These are phyloP conservation scores for Chydorus sphaericus DNA, from an alignment of 2,888 invertebrate species.

Conservation along the genomic window DNA sequence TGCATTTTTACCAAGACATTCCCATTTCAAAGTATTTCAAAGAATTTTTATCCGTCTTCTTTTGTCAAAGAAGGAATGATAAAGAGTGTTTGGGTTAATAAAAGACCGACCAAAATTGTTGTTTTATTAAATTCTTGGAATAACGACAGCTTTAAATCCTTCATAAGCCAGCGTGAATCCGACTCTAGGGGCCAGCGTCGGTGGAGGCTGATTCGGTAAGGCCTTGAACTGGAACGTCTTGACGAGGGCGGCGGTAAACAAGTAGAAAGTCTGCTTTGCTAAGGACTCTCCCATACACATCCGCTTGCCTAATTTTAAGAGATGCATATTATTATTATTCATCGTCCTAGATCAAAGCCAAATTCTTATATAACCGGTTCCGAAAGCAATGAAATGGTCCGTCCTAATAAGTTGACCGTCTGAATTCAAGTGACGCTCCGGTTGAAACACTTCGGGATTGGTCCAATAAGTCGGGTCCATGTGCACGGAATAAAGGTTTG, in stretches of 20 bases:
- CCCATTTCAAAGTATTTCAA: no score
- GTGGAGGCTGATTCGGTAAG: slow-evolving; percentile 13
- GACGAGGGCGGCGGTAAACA: slow-evolving; percentile 18
- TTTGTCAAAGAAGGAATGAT: no score
- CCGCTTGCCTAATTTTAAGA: slow-evolving; percentile 17
- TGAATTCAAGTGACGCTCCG: slow-evolving; percentile 21
- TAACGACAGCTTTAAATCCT: not conserved
- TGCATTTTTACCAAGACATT: no score
- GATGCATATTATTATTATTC: not conserved
- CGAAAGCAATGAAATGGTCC: no score
- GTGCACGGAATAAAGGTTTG: slow-evolving; percentile 20
- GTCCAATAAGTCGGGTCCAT: slow-evolving; percentile 21
- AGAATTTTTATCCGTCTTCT: no score
- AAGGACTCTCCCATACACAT: slow-evolving; percentile 19
- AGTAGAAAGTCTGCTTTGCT: slow-evolving; percentile 18
- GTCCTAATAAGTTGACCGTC: no score
- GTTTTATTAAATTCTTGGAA: no score
- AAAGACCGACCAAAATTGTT: no score
- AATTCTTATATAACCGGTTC: no score
- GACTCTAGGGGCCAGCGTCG: slow-evolving; percentile 12
- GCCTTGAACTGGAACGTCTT: slow-evolving; percentile 19
- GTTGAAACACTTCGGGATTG: slow-evolving; percentile 22
- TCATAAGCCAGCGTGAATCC: slow-evolving; percentile 17
- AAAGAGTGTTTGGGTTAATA: no score
- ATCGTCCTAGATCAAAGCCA: no score